These are phyloP conservation scores for Gobiocypris rarus DNA, from an alignment of 2,113 vertebrate species.

Conservation along the genomic window DNA sequence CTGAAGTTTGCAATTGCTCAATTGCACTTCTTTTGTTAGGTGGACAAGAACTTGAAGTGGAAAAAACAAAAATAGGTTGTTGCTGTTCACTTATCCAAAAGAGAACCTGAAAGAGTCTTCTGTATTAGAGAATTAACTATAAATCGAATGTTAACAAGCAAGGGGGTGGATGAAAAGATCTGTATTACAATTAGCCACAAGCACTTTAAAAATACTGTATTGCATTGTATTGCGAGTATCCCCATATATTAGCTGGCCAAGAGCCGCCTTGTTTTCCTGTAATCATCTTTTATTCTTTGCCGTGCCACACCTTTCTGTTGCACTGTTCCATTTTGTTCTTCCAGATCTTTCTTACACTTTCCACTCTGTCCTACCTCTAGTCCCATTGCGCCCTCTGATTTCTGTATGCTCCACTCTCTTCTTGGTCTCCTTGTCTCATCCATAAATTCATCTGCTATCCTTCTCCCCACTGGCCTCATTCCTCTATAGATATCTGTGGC, in stretches of 20 bases:
- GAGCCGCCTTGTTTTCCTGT: slow-evolving; percentile 41
- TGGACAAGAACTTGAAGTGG: not conserved
- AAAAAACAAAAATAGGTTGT: slow-evolving; percentile 19
- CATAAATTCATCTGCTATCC: slow-evolving; percentile 54
- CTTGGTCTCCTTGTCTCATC: slow-evolving; percentile 53
- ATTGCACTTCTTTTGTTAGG: not conserved
- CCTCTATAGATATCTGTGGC: slow-evolving; percentile 41
- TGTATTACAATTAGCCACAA: slow-evolving; percentile 13
- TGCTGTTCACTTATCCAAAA: slow-evolving; percentile 41
- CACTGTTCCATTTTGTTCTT: slow-evolving; percentile 56
- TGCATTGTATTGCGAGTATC: not conserved
- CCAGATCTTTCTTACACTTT: slow-evolving; percentile 42
- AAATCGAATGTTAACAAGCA: slow-evolving; percentile 16
- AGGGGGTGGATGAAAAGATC: slow-evolving; percentile 18
- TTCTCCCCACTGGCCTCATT: slow-evolving; percentile 41
- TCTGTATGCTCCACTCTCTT: slow-evolving; percentile 53
- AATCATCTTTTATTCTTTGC: slow-evolving; percentile 44
- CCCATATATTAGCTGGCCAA: not conserved
- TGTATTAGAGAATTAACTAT: slow-evolving; percentile 6
- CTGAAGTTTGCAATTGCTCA: slow-evolving; percentile 55
- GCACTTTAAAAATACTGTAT: slow-evolving; percentile 9
- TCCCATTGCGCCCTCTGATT: slow-evolving; percentile 40
- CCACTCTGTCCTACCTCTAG: slow-evolving; percentile 17
- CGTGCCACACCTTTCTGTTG: slow-evolving; percentile 35
- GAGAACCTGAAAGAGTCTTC: not conserved